Base-by-base conservation (phyloP, 2,888 invertebrate species). In the Thymelicus lineola region DNA sequence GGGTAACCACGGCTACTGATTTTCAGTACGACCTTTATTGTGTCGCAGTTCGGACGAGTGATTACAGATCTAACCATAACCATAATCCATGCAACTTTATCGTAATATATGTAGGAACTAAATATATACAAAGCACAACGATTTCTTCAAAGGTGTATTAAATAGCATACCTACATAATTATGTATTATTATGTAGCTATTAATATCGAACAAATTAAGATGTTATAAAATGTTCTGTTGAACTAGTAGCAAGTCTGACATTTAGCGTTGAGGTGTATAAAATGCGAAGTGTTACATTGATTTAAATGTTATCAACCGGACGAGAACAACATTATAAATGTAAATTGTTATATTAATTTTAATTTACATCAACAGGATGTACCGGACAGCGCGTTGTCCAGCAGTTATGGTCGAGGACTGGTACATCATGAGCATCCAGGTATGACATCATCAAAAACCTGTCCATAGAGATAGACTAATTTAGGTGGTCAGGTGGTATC, bases 391-490 rank as follows among this genome's bases (percentile, higher is more conserved):
- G 81, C 78, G 7, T 71, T 88, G 63, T 89, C 92, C 50, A 81
- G 88, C 72, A 86, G 84, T 72, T 80, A 91, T 73, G 83, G 87
- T 48, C 82, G 89, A 72, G 91, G 89, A 4, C 79, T 86, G 60
- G 87, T 86, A 48, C 88, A 88, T 73, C 84, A 88, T 72, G 86
- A 87, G 15, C 84, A 87, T 70, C 76, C 82, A 78, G 89, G 88
- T 86, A 77, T 50, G 15, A 15, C 46, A 7, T 50, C 48, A 50
- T 50, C 48, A 50, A 10, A 50, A 50, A 9, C 10, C 0, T 50
- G 6, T 50, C 15, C 1, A 7, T 7, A 17, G 17, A 50, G 15
- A 4, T 17, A 9, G 7, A 50, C 2, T 50, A 17, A 42, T 17
- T 50, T 50, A 17, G 15, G 7, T n/a, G n/a, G 15, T 48, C n/a